Conservation (phyloP, 2,797 vertebrate genomes). For the Chaenodraco wilsoni region DNA sequence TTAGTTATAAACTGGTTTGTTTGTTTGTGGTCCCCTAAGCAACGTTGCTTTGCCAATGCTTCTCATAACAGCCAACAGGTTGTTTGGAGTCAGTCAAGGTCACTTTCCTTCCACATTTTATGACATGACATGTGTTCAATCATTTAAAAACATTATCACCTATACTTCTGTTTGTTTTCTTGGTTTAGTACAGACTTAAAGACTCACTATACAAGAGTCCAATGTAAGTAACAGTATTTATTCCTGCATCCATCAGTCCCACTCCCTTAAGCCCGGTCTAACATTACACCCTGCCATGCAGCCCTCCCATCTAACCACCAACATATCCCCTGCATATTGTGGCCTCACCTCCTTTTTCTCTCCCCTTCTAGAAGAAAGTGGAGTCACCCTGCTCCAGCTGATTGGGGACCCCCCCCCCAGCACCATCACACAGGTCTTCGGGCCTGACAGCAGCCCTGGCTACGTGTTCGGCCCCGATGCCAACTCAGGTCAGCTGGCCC, state of each 20-base stretch:
- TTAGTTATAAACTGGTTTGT: constrained; percentile 24
- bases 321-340: background rate
- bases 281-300: constrained; percentile 61
- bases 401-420: constrained; percentile 89
- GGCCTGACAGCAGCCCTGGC: constrained; percentile 81
- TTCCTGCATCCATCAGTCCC: constrained; percentile 29
- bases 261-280: constrained; percentile 49
- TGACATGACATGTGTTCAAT: background rate
- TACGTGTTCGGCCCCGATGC: constrained; percentile 86
- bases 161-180: background rate
- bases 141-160: background rate
- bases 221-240: background rate
- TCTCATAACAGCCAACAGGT: background rate
- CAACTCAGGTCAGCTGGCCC: constrained; percentile 89
- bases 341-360: constrained; percentile 44
- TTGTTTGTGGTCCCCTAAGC: constrained; percentile 29
- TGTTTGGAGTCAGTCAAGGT: constrained; percentile 7
- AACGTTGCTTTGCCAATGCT: background rate
- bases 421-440: constrained; percentile 82
- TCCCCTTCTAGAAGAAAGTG: constrained; percentile 76
- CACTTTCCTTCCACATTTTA: background rate
- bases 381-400: constrained; percentile 90
- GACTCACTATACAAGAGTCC: background rate
- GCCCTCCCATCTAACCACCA: constrained; percentile 56
- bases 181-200: background rate